phyloP scores from a whole-genome alignment of 2,113 vertebrate genomes.

The Dinomys branickii region DNA sequence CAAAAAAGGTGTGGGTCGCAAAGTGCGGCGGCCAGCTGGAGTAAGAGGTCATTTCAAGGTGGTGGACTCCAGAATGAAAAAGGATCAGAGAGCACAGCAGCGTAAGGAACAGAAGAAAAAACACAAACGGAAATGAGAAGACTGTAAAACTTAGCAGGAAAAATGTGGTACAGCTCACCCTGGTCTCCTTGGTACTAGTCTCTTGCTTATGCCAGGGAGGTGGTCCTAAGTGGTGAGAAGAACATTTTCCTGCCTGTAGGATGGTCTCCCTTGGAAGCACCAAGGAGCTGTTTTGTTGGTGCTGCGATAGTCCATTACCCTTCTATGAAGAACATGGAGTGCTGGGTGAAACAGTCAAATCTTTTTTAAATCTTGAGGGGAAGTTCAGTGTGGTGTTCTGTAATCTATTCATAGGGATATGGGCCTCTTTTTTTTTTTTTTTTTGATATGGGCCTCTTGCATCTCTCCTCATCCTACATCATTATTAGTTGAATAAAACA shows the following conservation, averaged over 20 bases:
- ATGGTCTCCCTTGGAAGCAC: not conserved
- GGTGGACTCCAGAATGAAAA: conserved; percentile 96
- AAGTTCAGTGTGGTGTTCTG: not conserved
- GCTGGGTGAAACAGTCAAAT: not conserved
- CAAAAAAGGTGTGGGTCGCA: conserved; percentile 93
- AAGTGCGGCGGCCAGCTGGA: conserved; percentile 91
- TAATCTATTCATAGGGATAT: not conserved
- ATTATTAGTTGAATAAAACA: conserved; percentile 60
- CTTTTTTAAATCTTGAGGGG: not conserved
- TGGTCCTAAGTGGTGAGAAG: not conserved
- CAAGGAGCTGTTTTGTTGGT: not conserved
- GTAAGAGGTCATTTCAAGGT: conserved; percentile 96
- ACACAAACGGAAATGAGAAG: conserved; percentile 73
- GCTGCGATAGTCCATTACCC: not conserved
- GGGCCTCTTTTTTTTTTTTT: too few relatives aligned
- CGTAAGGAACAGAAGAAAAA: conserved; percentile 89
- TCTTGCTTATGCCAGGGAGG: not conserved
- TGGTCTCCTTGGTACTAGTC: not conserved
- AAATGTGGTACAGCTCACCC: too few relatives aligned
- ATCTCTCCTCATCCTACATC: not conserved
- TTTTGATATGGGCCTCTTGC: not conserved
- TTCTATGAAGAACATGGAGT: not conserved
- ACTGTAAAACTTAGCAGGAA: not conserved
- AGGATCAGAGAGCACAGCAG: conserved; percentile 91
- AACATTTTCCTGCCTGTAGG: not conserved